phyloP scores from a whole-genome alignment of 2,888 invertebrate species.

The Junonia oenone region DNA sequence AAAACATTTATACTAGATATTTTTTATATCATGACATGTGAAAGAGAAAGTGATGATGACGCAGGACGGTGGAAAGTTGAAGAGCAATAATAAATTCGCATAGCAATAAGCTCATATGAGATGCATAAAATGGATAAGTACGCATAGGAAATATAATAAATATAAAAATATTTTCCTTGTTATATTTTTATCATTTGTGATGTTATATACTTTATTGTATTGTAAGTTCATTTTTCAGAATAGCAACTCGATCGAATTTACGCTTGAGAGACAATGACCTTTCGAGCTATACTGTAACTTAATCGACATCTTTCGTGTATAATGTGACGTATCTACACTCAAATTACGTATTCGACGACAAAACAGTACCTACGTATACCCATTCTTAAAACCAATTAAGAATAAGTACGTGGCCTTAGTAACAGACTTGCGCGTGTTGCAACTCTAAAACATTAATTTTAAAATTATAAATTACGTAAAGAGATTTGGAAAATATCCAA shows the following conservation, averaged over 20 bases:
- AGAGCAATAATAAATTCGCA: constrained; percentile 20
- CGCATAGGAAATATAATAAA: no score
- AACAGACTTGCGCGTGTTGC: constrained; percentile 15
- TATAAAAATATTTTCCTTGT: no score
- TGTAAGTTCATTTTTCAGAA: background rate
- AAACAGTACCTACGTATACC: background rate
- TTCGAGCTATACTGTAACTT: background rate
- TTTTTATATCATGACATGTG: background rate
- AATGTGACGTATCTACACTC: background rate
- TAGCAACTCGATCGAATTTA: background rate
- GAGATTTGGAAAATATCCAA: background rate
- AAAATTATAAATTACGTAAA: background rate
- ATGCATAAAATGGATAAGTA: no score
- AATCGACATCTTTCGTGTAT: background rate
- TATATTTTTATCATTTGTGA: no score
- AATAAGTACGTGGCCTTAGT: constrained; percentile 21
- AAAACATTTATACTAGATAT: background rate
- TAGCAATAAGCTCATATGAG: constrained; percentile 6
- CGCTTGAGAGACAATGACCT: background rate
- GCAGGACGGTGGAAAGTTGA: constrained; percentile 20
- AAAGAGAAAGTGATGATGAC: constrained; percentile 12
- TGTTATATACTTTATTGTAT: no score
- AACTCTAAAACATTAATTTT: background rate
- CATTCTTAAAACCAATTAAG: background rate
- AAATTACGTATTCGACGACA: background rate